Base-by-base conservation (phyloP, 2,888 invertebrate species). In the Baccha elongata region DNA sequence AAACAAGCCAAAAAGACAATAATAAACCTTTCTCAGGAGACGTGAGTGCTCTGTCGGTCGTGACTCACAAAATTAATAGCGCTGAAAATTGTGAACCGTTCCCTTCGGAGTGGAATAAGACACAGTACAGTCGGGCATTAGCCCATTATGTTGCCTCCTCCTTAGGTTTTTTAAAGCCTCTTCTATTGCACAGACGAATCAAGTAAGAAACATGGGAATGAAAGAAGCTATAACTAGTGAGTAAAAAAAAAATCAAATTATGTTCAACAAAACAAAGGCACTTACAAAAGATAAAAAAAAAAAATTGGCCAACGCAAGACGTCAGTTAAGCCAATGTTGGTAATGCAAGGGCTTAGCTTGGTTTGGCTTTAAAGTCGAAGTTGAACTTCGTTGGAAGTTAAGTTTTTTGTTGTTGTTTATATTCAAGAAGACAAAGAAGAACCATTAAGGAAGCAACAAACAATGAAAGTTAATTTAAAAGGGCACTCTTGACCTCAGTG, bases 41-140 rank as follows among this genome's bases (percentile, higher is more conserved):
- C 75, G 60, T 68, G 69, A 74, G 50, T 17, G 35, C 13, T n/a
- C n/a, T 62, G 46, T 67, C 67, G 48, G 74, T 85, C 86, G 86
- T 86, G 86, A 86, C 79, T 86, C 85, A 85, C 64, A 79, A 84
- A 86, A 86, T 85, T 85, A 85, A 85, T 85, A 84, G 80, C 76
- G 84, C 78, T 65, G 68, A 80, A 80, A 85, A 84, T 78, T 72
- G 68, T 64, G 71, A 52, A 69, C 55, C 69, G 23, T 69, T 50
- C 71, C 53, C 72, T 19, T 32, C 19, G 29, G 44, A 46, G 21
- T 52, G 29, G 6, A 23, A 13, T 37, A 64, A 62, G 68, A 42
- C 73, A 40, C 21, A 37, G 11, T 19, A 40, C 11, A 26, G 11
- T 52, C 17, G 40, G 46, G 53, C 53, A 19, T 60, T 58, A 72